Evolutionary conservation across 2,888 invertebrate genomes (phyloP).

Genomic region (Epinotia ramella): DNA sequence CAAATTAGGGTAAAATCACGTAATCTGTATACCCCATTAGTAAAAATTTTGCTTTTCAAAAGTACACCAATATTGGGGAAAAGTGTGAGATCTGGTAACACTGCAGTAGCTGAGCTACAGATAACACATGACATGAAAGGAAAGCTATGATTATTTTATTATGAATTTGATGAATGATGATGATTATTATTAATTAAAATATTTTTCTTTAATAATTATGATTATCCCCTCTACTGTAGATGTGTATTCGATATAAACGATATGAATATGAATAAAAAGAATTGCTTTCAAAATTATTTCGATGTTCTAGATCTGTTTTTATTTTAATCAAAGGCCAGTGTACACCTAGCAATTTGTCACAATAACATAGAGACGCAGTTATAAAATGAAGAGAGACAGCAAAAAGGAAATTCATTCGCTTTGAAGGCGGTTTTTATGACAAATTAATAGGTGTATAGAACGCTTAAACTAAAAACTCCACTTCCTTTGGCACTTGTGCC

Average conservation of each 20-base stretch:
- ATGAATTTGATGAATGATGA: too few species aligned
- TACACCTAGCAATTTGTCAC: neutral
- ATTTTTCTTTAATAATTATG: too few species aligned
- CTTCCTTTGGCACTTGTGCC: neutral
- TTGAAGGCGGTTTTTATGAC: too few species aligned
- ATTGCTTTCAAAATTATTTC: neutral
- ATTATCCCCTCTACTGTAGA: too few species aligned
- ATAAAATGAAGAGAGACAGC: too few species aligned
- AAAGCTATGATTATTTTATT: neutral
- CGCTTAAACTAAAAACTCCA: neutral
- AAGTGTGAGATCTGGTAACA: neutral
- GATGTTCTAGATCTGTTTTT: neutral
- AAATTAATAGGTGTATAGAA: too few species aligned
- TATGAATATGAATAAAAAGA: too few species aligned
- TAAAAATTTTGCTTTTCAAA: neutral
- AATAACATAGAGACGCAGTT: too few species aligned
- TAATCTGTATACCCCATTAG: neutral
- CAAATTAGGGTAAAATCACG: too few species aligned
- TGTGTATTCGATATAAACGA: too few species aligned
- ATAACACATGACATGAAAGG: neutral
- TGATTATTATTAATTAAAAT: too few species aligned
- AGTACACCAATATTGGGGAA: neutral
- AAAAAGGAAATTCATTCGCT: too few species aligned
- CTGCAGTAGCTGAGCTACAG: neutral
- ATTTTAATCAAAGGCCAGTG: neutral